These are phyloP conservation scores for Gortyna flavago DNA, from an alignment of 2,888 invertebrate genomes.

Conservation along the genomic window DNA sequence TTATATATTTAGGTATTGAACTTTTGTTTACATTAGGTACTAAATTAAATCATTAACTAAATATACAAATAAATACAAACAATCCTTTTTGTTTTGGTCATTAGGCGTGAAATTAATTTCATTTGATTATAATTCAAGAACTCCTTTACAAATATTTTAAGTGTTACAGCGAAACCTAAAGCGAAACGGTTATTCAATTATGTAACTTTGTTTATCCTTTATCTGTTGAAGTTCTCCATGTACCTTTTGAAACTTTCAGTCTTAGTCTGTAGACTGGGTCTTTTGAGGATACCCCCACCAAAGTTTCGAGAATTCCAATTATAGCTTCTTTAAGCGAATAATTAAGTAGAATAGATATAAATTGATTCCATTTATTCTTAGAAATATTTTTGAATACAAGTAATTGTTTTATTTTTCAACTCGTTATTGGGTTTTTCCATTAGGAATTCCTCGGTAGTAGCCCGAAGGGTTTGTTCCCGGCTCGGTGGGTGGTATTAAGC, in stretches of 20 bases:
- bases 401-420: background rate
- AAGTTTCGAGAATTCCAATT: slow-evolving; percentile 41
- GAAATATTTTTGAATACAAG: background rate
- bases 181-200: slow-evolving; percentile 50
- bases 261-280: slow-evolving; percentile 9
- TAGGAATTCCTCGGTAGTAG: background rate
- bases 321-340: slow-evolving; percentile 29
- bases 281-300: slow-evolving; percentile 33
- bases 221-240: slow-evolving; percentile 36
- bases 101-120: background rate
- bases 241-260: slow-evolving; percentile 48
- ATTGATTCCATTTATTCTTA: background rate
- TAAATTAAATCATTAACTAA: background rate
- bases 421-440: background rate
- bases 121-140: slow-evolving; percentile 6
- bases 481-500: background rate
- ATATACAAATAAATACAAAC: background rate
- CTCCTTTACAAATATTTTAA: slow-evolving; percentile 13
- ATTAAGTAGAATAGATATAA: slow-evolving; percentile 13
- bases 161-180: slow-evolving; percentile 1
- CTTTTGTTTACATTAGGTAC: background rate
- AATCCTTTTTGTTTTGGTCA: background rate
- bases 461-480: too few relatives aligned
- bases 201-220: slow-evolving; percentile 52
- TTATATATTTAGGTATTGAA: too few relatives aligned